Percentiles rank a stretch among this genome's conserved stretches.
Evolutionary conservation across 2,888 invertebrate genomes (phyloP).

Genomic region (Geophilus truncorum): DNA sequence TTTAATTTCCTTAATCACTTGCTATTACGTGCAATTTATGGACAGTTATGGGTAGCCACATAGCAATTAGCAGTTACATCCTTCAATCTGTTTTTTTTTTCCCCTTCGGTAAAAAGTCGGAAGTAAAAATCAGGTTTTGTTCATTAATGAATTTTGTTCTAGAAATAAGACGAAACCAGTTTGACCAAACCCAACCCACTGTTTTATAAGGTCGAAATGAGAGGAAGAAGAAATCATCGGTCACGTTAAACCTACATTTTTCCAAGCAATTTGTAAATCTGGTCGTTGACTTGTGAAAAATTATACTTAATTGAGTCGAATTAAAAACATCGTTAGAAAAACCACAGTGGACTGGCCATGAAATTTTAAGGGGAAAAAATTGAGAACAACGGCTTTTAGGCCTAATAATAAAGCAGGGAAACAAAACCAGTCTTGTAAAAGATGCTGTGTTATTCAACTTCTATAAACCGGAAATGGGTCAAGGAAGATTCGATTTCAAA

Average conservation of each 20-base stretch:
- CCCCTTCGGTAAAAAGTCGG: background rate
- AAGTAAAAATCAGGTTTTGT: background rate
- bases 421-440: background rate
- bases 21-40: too few relatives aligned
- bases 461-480: background rate
- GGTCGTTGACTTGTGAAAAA: background rate
- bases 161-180: background rate
- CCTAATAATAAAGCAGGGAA: too few relatives aligned
- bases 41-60: too few relatives aligned
- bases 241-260: constrained; percentile 4
- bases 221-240: background rate
- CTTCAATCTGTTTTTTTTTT: background rate
- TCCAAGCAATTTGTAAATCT: background rate
- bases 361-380: background rate
- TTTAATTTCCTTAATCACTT: too few relatives aligned
- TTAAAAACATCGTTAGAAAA: background rate
- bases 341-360: background rate
- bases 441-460: background rate
- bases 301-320: background rate
- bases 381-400: background rate
- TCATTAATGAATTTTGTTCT: background rate
- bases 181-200: background rate
- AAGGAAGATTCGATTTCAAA: background rate
- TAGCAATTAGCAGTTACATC: background rate
- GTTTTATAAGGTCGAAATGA: background rate